phyloP scores from a whole-genome alignment of 2,797 vertebrate genomes.

The Intellagama lesueurii region DNA sequence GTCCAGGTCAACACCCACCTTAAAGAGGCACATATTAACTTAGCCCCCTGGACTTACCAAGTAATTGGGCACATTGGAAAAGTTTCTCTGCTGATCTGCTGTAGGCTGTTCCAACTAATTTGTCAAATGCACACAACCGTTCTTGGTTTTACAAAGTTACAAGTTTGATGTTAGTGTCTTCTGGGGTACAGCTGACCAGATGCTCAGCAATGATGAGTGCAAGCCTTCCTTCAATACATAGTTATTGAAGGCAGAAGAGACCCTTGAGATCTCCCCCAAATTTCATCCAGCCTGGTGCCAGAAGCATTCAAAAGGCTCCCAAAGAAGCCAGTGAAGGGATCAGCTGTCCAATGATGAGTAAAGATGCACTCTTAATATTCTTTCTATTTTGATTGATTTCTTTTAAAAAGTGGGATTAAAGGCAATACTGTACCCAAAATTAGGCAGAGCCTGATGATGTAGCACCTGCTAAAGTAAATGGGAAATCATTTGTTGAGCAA shows the following conservation, averaged over 20 bases:
- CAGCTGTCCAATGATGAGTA: neutral
- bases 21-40: neutral
- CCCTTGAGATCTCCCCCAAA: neutral
- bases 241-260: neutral
- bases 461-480: neutral
- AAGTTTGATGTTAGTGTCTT: neutral
- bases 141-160: neutral
- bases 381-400: neutral
- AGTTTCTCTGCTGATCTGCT: neutral
- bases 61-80: constrained; percentile 7
- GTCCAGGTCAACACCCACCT: neutral
- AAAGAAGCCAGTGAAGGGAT: neutral
- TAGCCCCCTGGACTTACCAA: neutral
- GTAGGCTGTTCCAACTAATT: neutral
- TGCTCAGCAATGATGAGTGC: neutral
- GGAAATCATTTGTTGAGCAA: neutral
- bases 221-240: neutral
- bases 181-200: neutral
- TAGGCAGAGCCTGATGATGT: neutral
- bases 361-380: neutral
- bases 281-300: neutral
- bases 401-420: constrained; percentile 15
- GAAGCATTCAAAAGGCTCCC: neutral
- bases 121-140: neutral
- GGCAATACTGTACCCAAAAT: neutral